These are phyloP conservation scores for Nycteola revayana DNA, from an alignment of 2,888 invertebrate species.

Conservation along the genomic window DNA sequence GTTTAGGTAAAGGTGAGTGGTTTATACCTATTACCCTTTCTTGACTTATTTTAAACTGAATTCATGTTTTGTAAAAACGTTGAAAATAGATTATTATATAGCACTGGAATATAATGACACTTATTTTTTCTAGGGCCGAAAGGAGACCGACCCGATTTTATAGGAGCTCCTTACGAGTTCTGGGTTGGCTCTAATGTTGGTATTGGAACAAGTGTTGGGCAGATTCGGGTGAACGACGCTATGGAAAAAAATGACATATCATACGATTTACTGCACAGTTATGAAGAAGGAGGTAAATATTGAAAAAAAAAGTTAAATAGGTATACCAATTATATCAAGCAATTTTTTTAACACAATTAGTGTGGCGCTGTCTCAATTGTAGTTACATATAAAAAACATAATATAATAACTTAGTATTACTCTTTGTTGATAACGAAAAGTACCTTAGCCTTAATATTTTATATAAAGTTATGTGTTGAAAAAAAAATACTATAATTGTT, in stretches of 20 bases:
- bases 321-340: too few species aligned
- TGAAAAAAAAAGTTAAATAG: too few species aligned
- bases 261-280: slow-evolving; percentile 92
- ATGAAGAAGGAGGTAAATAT: slow-evolving; percentile 88
- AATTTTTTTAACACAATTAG: too few species aligned
- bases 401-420: too few species aligned
- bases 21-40: too few species aligned
- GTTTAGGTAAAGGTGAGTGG: slow-evolving; percentile 69
- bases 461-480: too few species aligned
- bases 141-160: slow-evolving; percentile 86
- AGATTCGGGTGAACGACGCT: slow-evolving; percentile 89
- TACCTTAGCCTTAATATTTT: too few species aligned
- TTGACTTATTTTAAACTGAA: not conserved
- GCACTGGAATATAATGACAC: not conserved
- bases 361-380: too few species aligned
- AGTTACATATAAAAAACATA: too few species aligned
- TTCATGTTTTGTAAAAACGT: not conserved
- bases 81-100: not conserved
- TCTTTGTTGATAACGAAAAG: too few species aligned
- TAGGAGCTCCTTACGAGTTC: slow-evolving; percentile 93
- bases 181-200: slow-evolving; percentile 95
- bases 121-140: slow-evolving; percentile 61
- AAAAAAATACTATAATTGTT: too few species aligned
- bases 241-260: slow-evolving; percentile 85
- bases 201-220: slow-evolving; percentile 92